A percentile compares a stretch with the other conserved stretches of the same genome.
These are phyloP conservation scores for Melanotaenia nigrans DNA, from an alignment of 2,797 vertebrate species.

Conservation along the genomic window DNA sequence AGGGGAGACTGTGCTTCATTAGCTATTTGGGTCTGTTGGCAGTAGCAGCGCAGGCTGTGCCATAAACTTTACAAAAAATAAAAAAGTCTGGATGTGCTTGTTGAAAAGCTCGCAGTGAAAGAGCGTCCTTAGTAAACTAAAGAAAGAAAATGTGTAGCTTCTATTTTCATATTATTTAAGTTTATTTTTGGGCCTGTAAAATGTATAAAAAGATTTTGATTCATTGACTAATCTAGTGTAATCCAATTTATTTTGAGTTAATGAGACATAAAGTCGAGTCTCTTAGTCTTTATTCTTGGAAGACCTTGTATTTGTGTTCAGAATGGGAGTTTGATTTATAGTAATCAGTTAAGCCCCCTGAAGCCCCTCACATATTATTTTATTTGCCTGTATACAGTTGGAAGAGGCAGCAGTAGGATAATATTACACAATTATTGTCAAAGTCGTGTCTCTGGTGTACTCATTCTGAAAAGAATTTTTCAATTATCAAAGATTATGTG, in stretches of 20 bases:
- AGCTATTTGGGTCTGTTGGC: constrained; percentile 50
- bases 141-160: neutral
- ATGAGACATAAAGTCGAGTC: neutral
- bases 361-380: neutral
- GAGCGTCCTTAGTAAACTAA: neutral
- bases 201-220: neutral
- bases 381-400: neutral
- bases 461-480: neutral
- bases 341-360: neutral
- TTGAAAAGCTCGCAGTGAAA: constrained; percentile 8
- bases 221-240: neutral
- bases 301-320: neutral
- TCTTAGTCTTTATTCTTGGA: neutral
- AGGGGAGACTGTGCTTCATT: constrained; percentile 46
- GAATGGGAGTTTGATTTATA: neutral
- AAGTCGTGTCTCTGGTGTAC: neutral
- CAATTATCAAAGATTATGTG: neutral
- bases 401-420: neutral
- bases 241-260: neutral
- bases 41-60: constrained; percentile 14
- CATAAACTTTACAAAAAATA: neutral
- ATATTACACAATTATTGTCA: neutral
- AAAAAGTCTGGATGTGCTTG: constrained; percentile 1
- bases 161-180: neutral
- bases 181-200: neutral